Evolutionary conservation across 2,797 vertebrate species (phyloP).

Genomic region (Paedocypris micromegethes): DNA sequence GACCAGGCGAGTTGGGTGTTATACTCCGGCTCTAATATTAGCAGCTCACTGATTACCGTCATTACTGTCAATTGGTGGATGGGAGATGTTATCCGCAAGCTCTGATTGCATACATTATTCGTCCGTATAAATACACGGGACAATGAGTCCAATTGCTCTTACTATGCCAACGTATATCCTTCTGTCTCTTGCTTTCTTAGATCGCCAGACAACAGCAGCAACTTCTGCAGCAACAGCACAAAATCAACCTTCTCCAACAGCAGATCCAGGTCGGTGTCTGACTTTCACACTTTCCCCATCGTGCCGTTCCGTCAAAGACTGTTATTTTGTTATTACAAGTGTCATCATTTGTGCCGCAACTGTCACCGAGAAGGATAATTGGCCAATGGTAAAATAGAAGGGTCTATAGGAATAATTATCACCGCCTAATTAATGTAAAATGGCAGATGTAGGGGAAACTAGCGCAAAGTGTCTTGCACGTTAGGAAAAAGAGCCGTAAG

Average conservation of each 20-base stretch:
- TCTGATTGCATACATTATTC: slow-evolving; percentile 38
- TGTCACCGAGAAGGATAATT: slow-evolving; percentile 61
- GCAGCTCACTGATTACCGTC: slow-evolving; percentile 29
- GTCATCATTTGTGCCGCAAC: slow-evolving; percentile 35
- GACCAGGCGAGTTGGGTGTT: slow-evolving; percentile 21
- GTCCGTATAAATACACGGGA: slow-evolving; percentile 22
- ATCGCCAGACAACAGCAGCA: slow-evolving; percentile 99
- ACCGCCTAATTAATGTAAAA: slow-evolving; percentile 71
- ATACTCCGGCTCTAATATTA: slow-evolving; percentile 24
- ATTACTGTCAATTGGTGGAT: slow-evolving; percentile 31
- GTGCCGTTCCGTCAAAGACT: slow-evolving; percentile 17
- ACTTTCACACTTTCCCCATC: slow-evolving; percentile 3
- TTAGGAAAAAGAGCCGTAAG: slow-evolving; percentile 57
- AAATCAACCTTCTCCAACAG: slow-evolving; percentile 99
- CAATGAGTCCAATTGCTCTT: slow-evolving; percentile 15
- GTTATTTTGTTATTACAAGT: slow-evolving; percentile 57
- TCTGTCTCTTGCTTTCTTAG: slow-evolving; percentile 67
- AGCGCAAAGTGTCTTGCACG: slow-evolving; percentile 65
- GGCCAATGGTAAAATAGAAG: slow-evolving; percentile 59
- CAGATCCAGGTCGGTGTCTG: slow-evolving; percentile 98
- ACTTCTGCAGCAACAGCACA: slow-evolving; percentile 99
- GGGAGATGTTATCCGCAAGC: slow-evolving; percentile 20
- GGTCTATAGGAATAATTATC: slow-evolving; percentile 74
- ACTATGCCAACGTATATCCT: slow-evolving; percentile 1
- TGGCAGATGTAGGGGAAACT: slow-evolving; percentile 45